Conservation (phyloP, 2,113 vertebrate species). For the Accipiter virgatus region DNA sequence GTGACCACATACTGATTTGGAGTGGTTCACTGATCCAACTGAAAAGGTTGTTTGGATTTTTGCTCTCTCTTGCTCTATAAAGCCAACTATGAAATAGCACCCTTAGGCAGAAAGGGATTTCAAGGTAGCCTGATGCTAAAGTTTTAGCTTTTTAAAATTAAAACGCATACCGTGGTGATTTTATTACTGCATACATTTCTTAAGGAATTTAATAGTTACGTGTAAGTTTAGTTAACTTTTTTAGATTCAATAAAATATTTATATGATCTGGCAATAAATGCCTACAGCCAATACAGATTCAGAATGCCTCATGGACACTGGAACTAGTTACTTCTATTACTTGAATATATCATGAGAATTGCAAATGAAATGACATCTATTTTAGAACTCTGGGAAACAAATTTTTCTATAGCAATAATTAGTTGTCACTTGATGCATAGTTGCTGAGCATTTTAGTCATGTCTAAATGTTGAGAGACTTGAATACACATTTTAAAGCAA, state of each 20-base stretch:
- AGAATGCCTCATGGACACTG: conserved; percentile 34
- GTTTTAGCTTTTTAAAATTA: conserved; percentile 58
- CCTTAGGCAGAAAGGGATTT: background rate
- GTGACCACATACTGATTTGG: background rate
- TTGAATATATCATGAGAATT: conserved; percentile 14
- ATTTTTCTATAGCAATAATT: conserved; percentile 58
- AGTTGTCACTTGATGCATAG: background rate
- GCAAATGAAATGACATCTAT: background rate
- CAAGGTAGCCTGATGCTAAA: conserved; percentile 59
- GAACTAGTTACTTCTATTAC: conserved; percentile 39
- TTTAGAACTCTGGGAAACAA: conserved; percentile 44
- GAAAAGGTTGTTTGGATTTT: background rate
- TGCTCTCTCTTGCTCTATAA: background rate
- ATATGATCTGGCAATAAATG: conserved; percentile 40
- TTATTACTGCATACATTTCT: conserved; percentile 66
- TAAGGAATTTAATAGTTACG: conserved; percentile 66
- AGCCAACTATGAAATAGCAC: background rate
- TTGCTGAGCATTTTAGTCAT: conserved; percentile 8
- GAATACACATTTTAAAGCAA: conserved; percentile 13
- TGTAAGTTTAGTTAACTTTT: conserved; percentile 50
- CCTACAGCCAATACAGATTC: conserved; percentile 54
- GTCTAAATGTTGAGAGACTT: conserved; percentile 4
- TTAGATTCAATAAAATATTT: conserved; percentile 20
- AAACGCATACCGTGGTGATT: conserved; percentile 22
- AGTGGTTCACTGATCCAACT: background rate